These are phyloP conservation scores for Galaxias olidus DNA, from an alignment of 2,797 vertebrate species.

Conservation along the genomic window DNA sequence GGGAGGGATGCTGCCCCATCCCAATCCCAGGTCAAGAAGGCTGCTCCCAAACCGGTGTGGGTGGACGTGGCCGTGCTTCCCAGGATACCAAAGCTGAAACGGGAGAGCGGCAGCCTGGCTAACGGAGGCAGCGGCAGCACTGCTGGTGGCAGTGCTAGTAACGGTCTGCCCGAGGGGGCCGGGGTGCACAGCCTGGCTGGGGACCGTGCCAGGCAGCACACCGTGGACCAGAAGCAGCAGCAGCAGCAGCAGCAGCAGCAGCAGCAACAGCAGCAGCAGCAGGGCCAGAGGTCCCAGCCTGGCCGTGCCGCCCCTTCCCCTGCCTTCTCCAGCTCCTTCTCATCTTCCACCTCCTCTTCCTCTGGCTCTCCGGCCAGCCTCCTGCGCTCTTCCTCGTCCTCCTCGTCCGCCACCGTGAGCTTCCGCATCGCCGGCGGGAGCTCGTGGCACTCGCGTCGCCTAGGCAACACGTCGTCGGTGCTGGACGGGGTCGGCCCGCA, in stretches of 20 bases:
- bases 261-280: slow-evolving; percentile 61
- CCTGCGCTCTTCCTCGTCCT: slow-evolving; percentile 31
- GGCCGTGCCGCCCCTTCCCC: slow-evolving; percentile 45
- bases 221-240: slow-evolving; percentile 66
- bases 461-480: slow-evolving; percentile 57
- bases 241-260: slow-evolving; percentile 61
- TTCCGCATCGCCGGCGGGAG: slow-evolving; percentile 92
- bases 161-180: slow-evolving; percentile 66
- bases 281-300: slow-evolving; percentile 49
- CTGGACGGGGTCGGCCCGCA: slow-evolving; percentile 54
- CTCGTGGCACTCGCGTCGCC: slow-evolving; percentile 74
- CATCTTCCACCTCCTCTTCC: slow-evolving; percentile 53
- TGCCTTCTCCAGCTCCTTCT: slow-evolving; percentile 68
- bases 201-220: slow-evolving; percentile 74
- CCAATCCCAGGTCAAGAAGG: slow-evolving; percentile 57
- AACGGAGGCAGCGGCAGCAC: slow-evolving; percentile 21
- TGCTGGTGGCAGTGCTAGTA: slow-evolving; percentile 34
- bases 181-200: slow-evolving; percentile 85
- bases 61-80: slow-evolving; percentile 88
- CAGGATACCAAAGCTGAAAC: slow-evolving; percentile 94
- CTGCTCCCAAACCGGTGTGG: slow-evolving; percentile 75
- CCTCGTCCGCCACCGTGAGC: slow-evolving; percentile 81
- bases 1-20: slow-evolving; percentile 34
- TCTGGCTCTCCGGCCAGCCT: slow-evolving; percentile 43
- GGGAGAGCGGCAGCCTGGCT: slow-evolving; percentile 56